Evolutionary conservation across 2,113 vertebrate species (phyloP).

Genomic region (Cricetomys ansorgei): DNA sequence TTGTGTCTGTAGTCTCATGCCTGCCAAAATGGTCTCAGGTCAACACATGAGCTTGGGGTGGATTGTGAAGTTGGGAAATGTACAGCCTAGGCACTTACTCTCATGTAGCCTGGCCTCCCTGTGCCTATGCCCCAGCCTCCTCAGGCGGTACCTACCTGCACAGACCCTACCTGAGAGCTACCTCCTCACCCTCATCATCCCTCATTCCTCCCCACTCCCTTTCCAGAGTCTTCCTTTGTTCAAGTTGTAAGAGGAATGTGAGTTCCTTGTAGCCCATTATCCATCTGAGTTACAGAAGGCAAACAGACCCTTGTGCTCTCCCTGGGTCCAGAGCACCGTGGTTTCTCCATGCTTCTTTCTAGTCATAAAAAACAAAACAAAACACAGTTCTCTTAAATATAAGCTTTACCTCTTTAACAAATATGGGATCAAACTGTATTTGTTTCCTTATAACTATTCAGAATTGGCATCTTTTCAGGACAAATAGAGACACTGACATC

Average conservation of each 20-base stretch:
- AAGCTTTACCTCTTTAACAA: background rate
- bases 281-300: background rate
- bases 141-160: too few species aligned
- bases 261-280: background rate
- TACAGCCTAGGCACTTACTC: background rate
- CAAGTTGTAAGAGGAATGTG: background rate
- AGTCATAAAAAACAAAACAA: background rate
- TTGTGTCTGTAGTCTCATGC: too few species aligned
- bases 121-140: fast-evolving
- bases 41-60: background rate
- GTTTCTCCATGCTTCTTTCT: background rate
- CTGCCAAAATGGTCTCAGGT: too few species aligned
- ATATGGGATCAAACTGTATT: background rate
- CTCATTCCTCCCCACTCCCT: background rate
- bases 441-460: background rate
- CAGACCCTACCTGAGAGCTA: fast-evolving
- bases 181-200: background rate
- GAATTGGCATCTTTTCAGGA: background rate
- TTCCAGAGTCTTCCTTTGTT: background rate
- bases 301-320: too few species aligned
- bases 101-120: background rate
- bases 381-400: background rate
- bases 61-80: fast-evolving
- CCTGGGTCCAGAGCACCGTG: background rate
- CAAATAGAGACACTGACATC: background rate